Conservation (phyloP, 2,888 invertebrate species). For the Synergus umbraculus region DNA sequence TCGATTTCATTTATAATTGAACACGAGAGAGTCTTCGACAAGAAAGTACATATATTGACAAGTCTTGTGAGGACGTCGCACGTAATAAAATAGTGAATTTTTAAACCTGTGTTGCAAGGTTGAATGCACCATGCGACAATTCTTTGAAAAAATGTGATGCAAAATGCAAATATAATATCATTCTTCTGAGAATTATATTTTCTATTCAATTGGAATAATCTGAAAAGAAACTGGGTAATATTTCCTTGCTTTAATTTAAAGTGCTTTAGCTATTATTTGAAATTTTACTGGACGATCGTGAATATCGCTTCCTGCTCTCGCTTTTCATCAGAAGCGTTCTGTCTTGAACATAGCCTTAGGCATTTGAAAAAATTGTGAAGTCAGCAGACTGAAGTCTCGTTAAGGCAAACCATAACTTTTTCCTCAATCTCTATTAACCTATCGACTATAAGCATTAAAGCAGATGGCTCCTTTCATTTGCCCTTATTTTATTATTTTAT, state of each 20-base stretch:
- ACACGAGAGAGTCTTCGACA: conserved; percentile 1
- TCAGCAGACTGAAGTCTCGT: conserved; percentile 32
- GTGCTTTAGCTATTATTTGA: neutral
- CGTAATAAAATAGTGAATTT: conserved; percentile 34
- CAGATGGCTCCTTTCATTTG: conserved; percentile 6
- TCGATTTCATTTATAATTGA: conserved; percentile 40
- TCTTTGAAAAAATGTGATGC: neutral
- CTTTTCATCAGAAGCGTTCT: conserved; percentile 33
- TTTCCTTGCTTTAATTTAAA: conserved; percentile 8
- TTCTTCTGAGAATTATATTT: neutral
- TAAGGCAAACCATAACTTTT: conserved; percentile 38
- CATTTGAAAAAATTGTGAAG: conserved; percentile 28
- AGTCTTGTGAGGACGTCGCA: conserved; percentile 16
- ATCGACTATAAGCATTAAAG: conserved; percentile 21
- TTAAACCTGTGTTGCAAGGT: neutral
- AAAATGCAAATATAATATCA: no score
- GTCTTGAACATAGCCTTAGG: conserved; percentile 20
- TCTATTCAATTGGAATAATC: neutral
- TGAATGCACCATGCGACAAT: neutral
- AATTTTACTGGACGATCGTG: neutral
- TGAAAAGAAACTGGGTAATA: neutral
- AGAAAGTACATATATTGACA: conserved; percentile 5
- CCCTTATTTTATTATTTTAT: neutral
- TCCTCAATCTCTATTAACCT: conserved; percentile 17
- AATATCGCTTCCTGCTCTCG: conserved; percentile 24